These are phyloP conservation scores for Uromys caudimaculatus DNA, from an alignment of 2,797 vertebrate genomes.

Conservation along the genomic window DNA sequence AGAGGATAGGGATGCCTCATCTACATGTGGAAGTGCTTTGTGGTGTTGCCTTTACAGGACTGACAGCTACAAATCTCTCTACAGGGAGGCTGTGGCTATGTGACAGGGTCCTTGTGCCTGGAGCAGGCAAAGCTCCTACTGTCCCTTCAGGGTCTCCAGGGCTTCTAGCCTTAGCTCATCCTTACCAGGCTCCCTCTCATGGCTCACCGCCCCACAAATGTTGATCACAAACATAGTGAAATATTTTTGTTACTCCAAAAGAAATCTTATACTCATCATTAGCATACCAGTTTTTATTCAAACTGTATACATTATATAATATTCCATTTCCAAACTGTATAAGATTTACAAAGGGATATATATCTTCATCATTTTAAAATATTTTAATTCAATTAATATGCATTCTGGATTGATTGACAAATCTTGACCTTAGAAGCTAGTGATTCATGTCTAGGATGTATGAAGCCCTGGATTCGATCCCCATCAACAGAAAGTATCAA, in stretches of 20 bases:
- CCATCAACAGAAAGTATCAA: neutral
- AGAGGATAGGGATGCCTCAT: too few relatives aligned
- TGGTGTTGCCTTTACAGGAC: too few relatives aligned
- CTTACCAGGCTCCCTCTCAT: too few relatives aligned
- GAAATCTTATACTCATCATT: neutral
- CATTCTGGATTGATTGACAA: neutral
- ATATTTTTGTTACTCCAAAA: neutral
- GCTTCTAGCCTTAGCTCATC: too few relatives aligned
- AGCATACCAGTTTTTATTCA: neutral
- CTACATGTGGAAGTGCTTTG: too few relatives aligned
- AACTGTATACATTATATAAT: neutral
- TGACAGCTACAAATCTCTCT: too few relatives aligned
- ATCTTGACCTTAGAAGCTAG: constrained; percentile 14
- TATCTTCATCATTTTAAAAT: neutral
- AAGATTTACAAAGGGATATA: neutral
- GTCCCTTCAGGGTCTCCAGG: too few relatives aligned
- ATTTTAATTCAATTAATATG: constrained; percentile 34
- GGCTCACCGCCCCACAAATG: too few relatives aligned
- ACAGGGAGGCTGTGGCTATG: too few relatives aligned
- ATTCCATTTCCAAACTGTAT: neutral
- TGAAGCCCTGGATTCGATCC: neutral
- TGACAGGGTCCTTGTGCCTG: too few relatives aligned
- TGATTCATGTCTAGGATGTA: neutral
- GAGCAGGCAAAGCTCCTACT: too few relatives aligned
- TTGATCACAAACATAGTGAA: neutral